Evolutionary conservation across 2,888 invertebrate species (phyloP).

Genomic region (Drosophila picticornis): DNA sequence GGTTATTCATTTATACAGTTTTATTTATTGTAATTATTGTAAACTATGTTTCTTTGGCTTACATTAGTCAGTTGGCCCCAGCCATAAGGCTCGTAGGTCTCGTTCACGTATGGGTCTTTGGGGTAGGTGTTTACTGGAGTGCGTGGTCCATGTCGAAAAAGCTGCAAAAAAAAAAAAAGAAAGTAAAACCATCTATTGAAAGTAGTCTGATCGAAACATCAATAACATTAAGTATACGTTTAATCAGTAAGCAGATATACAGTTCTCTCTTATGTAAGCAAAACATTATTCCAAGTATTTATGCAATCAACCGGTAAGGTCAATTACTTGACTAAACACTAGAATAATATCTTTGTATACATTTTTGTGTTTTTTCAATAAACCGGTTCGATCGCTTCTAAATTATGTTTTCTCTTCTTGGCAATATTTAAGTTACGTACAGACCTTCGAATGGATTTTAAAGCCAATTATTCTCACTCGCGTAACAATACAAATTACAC

Average conservation of each 20-base stretch:
- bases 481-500: background rate
- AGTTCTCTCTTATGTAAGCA: background rate
- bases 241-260: background rate
- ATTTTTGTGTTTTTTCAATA: slow-evolving; percentile 11
- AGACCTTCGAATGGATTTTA: background rate
- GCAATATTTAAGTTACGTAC: slow-evolving; percentile 3
- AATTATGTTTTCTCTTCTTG: slow-evolving; percentile 9
- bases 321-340: background rate
- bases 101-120: slow-evolving; percentile 89
- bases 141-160: slow-evolving; percentile 92
- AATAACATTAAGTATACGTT: background rate
- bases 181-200: background rate
- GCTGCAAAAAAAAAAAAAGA: slow-evolving; percentile 83
- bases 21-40: background rate
- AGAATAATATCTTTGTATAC: background rate
- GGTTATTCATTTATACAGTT: background rate
- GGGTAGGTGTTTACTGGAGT: slow-evolving; percentile 91
- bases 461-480: background rate
- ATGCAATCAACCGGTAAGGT: background rate
- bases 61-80: slow-evolving; percentile 93
- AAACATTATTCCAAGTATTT: too few relatives aligned
- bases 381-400: slow-evolving; percentile 52
- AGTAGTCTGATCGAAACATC: background rate
- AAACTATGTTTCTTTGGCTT: slow-evolving; percentile 65
- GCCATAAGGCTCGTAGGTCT: slow-evolving; percentile 89